phyloP scores from a whole-genome alignment of 2,113 vertebrate species.

The Excalfactoria chinensis region DNA sequence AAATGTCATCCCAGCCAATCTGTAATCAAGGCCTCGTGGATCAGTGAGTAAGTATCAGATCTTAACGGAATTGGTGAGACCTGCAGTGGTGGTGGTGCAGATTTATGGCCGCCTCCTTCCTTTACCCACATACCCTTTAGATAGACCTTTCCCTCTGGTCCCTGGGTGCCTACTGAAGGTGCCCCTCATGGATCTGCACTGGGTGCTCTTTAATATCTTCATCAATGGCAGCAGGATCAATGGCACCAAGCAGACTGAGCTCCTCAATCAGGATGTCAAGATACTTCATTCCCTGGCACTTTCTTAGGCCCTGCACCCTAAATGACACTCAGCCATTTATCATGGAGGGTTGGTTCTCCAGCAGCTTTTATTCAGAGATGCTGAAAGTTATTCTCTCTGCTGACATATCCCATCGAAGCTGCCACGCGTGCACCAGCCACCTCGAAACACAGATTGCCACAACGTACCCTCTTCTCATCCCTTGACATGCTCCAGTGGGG shows the following conservation, averaged over 20 bases:
- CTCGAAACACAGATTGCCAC: background rate
- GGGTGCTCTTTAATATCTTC: no score
- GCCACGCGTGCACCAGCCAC: background rate
- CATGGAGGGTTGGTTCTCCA: background rate
- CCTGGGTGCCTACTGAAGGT: background rate
- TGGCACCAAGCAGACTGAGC: no score
- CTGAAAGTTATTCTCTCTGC: background rate
- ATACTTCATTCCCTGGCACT: background rate
- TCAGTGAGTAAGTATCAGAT: background rate
- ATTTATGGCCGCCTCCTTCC: background rate
- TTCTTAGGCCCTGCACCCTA: conserved; percentile 25
- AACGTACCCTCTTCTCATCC: background rate
- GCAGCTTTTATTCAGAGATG: background rate
- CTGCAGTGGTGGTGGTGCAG: background rate
- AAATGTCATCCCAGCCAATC: conserved; percentile 3
- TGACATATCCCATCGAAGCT: background rate
- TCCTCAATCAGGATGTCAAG: conserved; percentile 3
- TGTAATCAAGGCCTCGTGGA: background rate
- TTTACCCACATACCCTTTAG: background rate
- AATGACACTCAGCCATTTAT: conserved; percentile 58
- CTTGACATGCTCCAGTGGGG: background rate
- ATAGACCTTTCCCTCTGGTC: background rate
- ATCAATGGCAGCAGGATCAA: no score
- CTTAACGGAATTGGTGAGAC: background rate
- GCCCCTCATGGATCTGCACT: no score